phyloP scores from a whole-genome alignment of 2,113 vertebrate species.

The Hippocampus mohnikei region DNA sequence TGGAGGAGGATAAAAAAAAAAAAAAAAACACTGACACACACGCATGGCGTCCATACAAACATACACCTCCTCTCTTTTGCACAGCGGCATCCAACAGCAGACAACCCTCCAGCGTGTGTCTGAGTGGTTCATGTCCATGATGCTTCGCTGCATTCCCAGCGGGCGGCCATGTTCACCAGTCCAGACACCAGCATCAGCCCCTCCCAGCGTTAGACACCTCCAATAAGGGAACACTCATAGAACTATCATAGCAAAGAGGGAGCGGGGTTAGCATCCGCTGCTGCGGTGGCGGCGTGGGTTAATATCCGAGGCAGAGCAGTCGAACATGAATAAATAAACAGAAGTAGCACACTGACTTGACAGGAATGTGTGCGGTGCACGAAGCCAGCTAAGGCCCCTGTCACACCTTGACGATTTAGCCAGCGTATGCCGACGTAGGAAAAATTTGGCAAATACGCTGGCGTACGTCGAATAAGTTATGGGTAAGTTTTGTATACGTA shows the following conservation, averaged over 20 bases:
- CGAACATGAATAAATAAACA: constrained; percentile 60
- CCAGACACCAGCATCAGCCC: not conserved
- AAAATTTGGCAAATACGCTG: too few relatives aligned
- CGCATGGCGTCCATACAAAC: not conserved
- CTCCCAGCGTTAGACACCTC: not conserved
- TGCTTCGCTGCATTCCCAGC: not conserved
- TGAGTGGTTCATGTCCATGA: not conserved
- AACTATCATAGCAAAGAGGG: not conserved
- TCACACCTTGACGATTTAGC: too few relatives aligned
- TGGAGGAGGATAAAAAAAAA: constrained; percentile 28
- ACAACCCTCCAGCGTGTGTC: not conserved
- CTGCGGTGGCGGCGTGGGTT: constrained; percentile 5
- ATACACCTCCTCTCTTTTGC: not conserved
- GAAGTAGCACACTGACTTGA: constrained; percentile 5
- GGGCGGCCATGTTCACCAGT: constrained; percentile 1
- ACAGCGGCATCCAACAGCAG: not conserved
- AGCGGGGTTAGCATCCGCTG: not conserved
- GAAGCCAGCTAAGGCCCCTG: not conserved
- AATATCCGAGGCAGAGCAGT: constrained; percentile 28
- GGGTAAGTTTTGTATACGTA: too few relatives aligned
- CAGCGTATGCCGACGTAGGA: too few relatives aligned
- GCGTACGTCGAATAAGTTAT: too few relatives aligned
- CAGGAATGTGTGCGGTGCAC: not conserved
- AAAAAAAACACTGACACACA: constrained; percentile 8
- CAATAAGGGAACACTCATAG: not conserved